Percentiles rank a stretch among this genome's conserved stretches.
Conservation (phyloP, 1,140 invertebrate species). For the Tigriopus japonicus region DNA sequence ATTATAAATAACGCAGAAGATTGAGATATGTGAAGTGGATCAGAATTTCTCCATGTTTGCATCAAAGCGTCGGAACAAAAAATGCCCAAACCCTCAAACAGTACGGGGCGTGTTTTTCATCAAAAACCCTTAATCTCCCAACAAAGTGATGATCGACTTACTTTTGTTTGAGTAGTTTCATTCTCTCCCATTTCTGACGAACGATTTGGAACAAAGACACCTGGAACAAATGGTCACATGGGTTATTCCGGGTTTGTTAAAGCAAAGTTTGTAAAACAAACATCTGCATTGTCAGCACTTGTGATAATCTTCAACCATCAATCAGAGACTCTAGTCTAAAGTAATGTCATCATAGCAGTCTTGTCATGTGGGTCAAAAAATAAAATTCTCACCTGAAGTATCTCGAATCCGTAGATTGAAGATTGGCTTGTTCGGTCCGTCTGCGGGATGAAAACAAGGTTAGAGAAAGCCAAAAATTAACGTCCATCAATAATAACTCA, state of each 20-base stretch:
- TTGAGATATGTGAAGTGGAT: too few species aligned
- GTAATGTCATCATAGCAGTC: not conserved
- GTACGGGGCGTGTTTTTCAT: too few species aligned
- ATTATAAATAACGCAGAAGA: too few species aligned
- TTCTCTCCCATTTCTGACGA: not conserved
- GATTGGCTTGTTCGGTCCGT: too few species aligned
- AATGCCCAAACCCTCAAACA: too few species aligned
- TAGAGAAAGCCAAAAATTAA: too few species aligned
- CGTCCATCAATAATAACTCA: too few species aligned
- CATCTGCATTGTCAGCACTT: not conserved
- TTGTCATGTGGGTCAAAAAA: not conserved
- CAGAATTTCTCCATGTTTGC: too few species aligned
- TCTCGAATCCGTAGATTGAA: too few species aligned
- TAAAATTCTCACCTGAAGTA: not conserved
- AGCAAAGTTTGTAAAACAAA: not conserved
- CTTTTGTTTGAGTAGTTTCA: not conserved
- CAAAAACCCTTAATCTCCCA: not conserved
- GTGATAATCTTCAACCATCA: constrained; percentile 4
- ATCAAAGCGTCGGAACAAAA: too few species aligned
- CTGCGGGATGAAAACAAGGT: too few species aligned
- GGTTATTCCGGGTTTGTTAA: not conserved
- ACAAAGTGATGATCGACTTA: not conserved
- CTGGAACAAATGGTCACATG: not conserved
- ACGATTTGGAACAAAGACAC: not conserved
- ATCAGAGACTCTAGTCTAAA: constrained; percentile 8